phyloP scores from a whole-genome alignment of 2,888 invertebrate species.

The Catocala fraxini region DNA sequence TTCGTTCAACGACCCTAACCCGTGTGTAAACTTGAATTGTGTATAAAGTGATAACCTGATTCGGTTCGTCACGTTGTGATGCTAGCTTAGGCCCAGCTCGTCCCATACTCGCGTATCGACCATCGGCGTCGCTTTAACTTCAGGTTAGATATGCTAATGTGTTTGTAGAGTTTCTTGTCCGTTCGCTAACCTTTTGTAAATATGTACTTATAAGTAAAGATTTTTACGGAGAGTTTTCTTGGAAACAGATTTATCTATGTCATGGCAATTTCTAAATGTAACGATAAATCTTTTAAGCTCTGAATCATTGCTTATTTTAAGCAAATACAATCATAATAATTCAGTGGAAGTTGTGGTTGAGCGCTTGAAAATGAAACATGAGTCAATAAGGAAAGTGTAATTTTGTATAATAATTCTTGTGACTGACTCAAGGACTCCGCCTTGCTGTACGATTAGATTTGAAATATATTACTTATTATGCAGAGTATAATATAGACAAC shows the following conservation, averaged over 20 bases:
- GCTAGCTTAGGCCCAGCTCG: neutral
- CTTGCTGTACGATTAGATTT: conserved; percentile 8
- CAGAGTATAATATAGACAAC: neutral
- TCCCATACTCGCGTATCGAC: neutral
- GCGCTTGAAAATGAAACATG: conserved; percentile 25
- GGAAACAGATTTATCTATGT: too few relatives aligned
- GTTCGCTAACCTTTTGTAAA: conserved; percentile 1
- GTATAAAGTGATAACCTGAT: conserved; percentile 10
- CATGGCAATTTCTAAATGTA: too few relatives aligned
- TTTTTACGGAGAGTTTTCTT: conserved; percentile 2
- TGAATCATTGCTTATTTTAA: too few relatives aligned
- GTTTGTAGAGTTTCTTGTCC: conserved; percentile 2
- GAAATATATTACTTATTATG: conserved; percentile 9
- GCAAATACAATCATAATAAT: conserved; percentile 6
- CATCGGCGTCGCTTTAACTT: neutral
- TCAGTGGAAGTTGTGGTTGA: conserved; percentile 20
- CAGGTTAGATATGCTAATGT: neutral
- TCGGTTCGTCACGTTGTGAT: neutral
- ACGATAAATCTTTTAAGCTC: too few relatives aligned
- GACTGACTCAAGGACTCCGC: neutral
- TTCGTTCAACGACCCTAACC: conserved; percentile 1
- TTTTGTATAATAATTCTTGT: conserved; percentile 26
- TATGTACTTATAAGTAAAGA: neutral
- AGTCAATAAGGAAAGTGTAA: conserved; percentile 45
- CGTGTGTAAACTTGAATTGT: conserved; percentile 9